phyloP scores from a whole-genome alignment of 2,797 vertebrate species.

The Sebastes matsubarae region DNA sequence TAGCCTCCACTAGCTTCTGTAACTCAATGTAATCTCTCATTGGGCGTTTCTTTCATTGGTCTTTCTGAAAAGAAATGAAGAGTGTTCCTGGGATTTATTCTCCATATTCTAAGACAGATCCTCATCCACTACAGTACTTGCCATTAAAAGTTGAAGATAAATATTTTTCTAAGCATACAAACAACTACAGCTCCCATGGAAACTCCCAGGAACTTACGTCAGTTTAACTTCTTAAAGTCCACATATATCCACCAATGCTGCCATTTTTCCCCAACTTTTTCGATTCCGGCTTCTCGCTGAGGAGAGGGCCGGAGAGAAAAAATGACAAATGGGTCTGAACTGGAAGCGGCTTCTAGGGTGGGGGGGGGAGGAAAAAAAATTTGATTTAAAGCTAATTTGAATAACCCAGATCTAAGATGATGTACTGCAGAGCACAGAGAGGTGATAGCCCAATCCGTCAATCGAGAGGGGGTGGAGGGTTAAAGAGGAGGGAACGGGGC shows the following conservation, averaged over 20 bases:
- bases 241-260: not conserved
- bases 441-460: slow-evolving; percentile 67
- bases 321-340: slow-evolving; percentile 64
- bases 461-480: slow-evolving; percentile 20
- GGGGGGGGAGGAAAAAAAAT: not conserved
- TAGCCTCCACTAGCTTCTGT: not conserved
- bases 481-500: slow-evolving; percentile 46
- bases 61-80: not conserved
- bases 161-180: not conserved
- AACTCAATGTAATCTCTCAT: not conserved
- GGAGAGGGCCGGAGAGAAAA: not conserved
- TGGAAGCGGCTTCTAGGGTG: slow-evolving; percentile 5
- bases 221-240: not conserved
- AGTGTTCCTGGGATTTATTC: not conserved
- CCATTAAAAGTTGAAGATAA: not conserved
- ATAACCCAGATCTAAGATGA: slow-evolving; percentile 73
- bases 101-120: not conserved
- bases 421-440: slow-evolving; percentile 45
- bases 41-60: not conserved
- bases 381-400: slow-evolving; percentile 72
- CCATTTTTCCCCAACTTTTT: not conserved
- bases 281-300: not conserved
- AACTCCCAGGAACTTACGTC: not conserved
- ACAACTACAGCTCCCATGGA: not conserved
- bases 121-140: not conserved